Conservation (phyloP, 2,888 invertebrate species). For the Gasteruption jaculator region DNA sequence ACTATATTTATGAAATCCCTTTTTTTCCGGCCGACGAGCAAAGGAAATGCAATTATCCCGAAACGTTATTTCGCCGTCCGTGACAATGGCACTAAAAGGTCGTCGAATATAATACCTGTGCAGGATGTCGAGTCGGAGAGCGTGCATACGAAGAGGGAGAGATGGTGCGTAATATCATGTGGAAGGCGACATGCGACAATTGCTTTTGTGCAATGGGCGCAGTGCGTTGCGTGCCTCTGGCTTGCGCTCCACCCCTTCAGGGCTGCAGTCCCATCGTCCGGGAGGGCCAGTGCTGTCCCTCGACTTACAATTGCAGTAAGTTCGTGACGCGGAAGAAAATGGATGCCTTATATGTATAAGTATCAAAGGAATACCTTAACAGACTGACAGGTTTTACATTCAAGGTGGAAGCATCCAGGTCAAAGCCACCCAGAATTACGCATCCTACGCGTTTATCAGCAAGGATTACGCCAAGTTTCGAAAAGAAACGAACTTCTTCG, state of each 20-base stretch:
- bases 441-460: constrained; percentile 54
- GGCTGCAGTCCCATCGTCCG: constrained; percentile 74
- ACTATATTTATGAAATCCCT: too few species aligned
- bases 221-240: constrained; percentile 69
- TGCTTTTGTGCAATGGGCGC: constrained; percentile 76
- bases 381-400: constrained; percentile 30
- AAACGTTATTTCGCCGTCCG: too few species aligned
- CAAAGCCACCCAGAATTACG: constrained; percentile 54
- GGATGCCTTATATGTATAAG: background rate
- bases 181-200: constrained; percentile 66
- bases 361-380: constrained; percentile 17
- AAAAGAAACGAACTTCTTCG: constrained; percentile 50
- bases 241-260: constrained; percentile 70
- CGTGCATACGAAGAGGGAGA: constrained; percentile 67
- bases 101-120: too few species aligned
- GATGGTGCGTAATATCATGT: constrained; percentile 57
- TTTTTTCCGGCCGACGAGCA: too few species aligned
- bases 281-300: constrained; percentile 78
- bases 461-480: constrained; percentile 56
- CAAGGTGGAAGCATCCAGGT: constrained; percentile 56
- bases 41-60: too few species aligned
- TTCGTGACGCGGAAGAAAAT: constrained; percentile 29
- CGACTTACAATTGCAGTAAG: constrained; percentile 77
- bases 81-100: too few species aligned
- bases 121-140: constrained; percentile 65